Evolutionary conservation across 2,888 invertebrate species (phyloP), one percentile per base, ranked within the genome.

Genomic region (Nycteola revayana): DNA sequence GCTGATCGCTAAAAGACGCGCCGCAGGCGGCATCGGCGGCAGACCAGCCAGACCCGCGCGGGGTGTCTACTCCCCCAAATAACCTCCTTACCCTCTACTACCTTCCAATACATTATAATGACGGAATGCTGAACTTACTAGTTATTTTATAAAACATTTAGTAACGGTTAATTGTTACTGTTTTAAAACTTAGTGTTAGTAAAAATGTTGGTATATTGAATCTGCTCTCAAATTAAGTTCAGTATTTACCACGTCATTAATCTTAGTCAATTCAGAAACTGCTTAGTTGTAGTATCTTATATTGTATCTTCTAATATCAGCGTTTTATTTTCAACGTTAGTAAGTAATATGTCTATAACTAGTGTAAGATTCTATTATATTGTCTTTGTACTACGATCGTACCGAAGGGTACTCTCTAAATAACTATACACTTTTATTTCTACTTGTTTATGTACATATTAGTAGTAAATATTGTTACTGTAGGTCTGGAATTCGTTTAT

Each of bases 1-100:
- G 22, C 86, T 95, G 18, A 82, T 95, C 28, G 93, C 94, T 1
- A 91, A 93, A 27, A 87, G 95, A 53, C 91, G 94, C 68, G 87
- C 94, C 60, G 90, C 91, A 14, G 82, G 75, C 25, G 79, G 79
- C 28, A 64, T 74, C 31, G 82, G 79, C 11, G 66, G 64, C 11
- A 49, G 84, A 3, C 83, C 80, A 2, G 71, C 64, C 17, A 58
- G 85, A 28, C 83, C 83, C 24, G 78, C 74, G 1, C 49, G 84
- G 11, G 75, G 76, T 36, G 69, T 55, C 32, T 60, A 59, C 41
- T 58, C 44, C 40, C 66, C 62, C 34, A 69, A 70, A 64, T 74
- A 75, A 68, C 40, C 33, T 32, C 46, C 36, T 33, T 25, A 18
- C 27, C 18, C 29, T 32, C 32, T 36, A 47, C 32, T 52, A 39